Base-by-base conservation (phyloP, 2,797 vertebrate species). In the Manis crassicaudata region DNA sequence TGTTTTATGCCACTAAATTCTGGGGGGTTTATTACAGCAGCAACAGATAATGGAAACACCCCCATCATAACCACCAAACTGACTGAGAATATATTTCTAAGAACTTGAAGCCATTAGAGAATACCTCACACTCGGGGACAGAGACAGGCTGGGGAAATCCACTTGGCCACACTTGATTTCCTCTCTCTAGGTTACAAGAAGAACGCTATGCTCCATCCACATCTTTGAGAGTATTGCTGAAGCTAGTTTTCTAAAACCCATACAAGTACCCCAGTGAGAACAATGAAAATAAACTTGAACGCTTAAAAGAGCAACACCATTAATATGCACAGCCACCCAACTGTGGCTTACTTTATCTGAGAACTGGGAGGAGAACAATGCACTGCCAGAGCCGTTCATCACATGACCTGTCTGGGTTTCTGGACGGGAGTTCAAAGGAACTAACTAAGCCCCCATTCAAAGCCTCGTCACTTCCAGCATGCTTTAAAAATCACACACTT, bases 161-260 rank as follows among this genome's bases (percentile, higher is more conserved):
- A 46, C 56, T 85, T 35, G 75, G n/a, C 46, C 70, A 96, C 70
- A 87, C 32, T 89, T 89, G 43, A 92, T 65, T 92, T 96, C 68
- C 92, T 86, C 75, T 95, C 79, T 89, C 80, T 87, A 92, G 88
- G 70, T 92, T 92, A 92, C 50, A 87, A 68, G 65, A 80, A 83
- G 46, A 79, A 92, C 96, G 60, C 32, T 95, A 87, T 85, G 92
- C 67, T 95, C 76, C 60, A 90, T 50, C 68, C 52, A 25, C 29
- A 21, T 63, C 65, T 89, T 96, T 93, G 27, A 90, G 54, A 76
- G 72, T 60, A 65, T 40, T 84, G 84, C 65, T 87, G 29, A 93
- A 95, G 77, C 63, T 90, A 87, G 73, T 93, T 92, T 95, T 85
- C 88, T 92, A 93, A 92, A 97, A 92, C 80, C 70, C 60, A 89